Evolutionary conservation across 1,140 invertebrate species (phyloP), one percentile per base, ranked within the genome.

Genomic region (Myzus persicae): DNA sequence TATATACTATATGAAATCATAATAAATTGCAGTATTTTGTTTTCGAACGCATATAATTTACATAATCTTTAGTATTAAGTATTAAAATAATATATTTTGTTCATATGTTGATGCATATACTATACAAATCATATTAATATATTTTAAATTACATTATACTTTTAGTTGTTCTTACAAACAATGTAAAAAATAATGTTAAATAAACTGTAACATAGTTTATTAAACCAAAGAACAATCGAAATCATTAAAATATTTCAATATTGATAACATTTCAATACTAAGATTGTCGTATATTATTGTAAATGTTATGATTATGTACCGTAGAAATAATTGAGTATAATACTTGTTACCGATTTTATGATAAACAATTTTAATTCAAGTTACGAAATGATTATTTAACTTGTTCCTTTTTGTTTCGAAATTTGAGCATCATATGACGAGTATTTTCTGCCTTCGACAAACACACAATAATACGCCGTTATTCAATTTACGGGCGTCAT

Each of bases 341-440:
- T 67, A 31, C 31, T 67, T 67, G 3, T 67, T 67, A 31, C n/a
- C 3, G 11, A 67, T 31, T 67, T 67, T 31, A n/a, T 67, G 11
- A n/a, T 67, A 14, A 4, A 67, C 14, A 67, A 31, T 7, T 67
- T 31, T 31, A 67, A n/a, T n/a, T 67, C 59, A 67, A 67, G 9
- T 67, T 67, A 88, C 6, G 7, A 59, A 40, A 90, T n/a, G 24
- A 5, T 59, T 59, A 59, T 98, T 96, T 91, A 97, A 96, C 93
- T 82, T 93, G 91, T 93, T 93, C 81, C 24, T 93, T 87, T 84
- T 93, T 91, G 59, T 88, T 42, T 82, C 92, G 59, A 91, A 76
- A 85, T 91, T 82, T 93, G 46, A 93, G 93, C 90, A 90, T 67
- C 38, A 26, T 90, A 46, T 42, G 26, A 46, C 31, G 26, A 31